Evolutionary conservation across 2,797 vertebrate genomes (phyloP).

Genomic region (Eospalax fontanierii): DNA sequence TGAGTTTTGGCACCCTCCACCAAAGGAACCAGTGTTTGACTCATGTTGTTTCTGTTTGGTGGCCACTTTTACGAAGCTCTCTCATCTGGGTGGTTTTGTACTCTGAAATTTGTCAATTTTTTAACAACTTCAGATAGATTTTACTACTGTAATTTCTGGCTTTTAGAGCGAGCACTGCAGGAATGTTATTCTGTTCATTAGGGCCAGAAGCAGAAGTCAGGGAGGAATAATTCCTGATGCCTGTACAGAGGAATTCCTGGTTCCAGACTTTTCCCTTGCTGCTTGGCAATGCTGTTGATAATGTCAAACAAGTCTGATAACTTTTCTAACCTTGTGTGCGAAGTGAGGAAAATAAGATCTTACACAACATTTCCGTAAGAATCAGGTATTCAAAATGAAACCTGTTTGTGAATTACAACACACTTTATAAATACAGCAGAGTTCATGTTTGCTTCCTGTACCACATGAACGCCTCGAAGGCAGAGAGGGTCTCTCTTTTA

Average conservation of each 20-base stretch:
- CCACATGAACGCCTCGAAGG: neutral
- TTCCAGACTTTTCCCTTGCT: conserved; percentile 23
- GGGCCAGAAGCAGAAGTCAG: neutral
- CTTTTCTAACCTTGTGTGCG: neutral
- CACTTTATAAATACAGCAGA: neutral
- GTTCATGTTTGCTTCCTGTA: conserved; percentile 47
- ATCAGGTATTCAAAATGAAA: conserved; percentile 40
- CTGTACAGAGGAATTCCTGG: neutral
- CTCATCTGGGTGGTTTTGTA: neutral
- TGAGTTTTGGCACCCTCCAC: neutral
- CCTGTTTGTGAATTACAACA: conserved; percentile 8
- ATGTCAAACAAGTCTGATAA: neutral
- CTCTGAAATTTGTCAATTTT: conserved; percentile 58
- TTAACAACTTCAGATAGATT: conserved; percentile 27
- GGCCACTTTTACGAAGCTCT: neutral
- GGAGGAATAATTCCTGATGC: conserved; percentile 13
- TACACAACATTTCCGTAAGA: conserved; percentile 49
- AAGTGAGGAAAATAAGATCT: neutral
- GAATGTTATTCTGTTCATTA: neutral
- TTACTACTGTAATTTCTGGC: neutral
- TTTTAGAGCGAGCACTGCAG: neutral
- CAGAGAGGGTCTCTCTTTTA: neutral
- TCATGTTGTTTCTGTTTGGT: neutral
- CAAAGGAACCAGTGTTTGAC: neutral
- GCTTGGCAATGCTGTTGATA: neutral